phyloP scores from a whole-genome alignment of 92 coral and sea anemone genomes.

The Phenganax stokvisi region DNA sequence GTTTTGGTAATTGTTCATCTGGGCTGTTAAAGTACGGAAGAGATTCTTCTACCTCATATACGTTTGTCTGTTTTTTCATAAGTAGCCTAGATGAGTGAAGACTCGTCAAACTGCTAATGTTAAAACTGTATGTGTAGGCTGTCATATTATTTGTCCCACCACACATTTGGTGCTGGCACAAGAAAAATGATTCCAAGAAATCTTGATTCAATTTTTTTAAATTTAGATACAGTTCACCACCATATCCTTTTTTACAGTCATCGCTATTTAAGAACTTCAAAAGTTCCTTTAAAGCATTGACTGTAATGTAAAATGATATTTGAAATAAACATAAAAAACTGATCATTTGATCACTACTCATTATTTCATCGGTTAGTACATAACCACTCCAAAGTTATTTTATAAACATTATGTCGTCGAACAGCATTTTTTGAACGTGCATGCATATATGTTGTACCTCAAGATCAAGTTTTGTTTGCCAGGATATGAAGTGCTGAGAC shows the following conservation, averaged over 20 bases:
- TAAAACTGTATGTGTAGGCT: conserved; percentile 46
- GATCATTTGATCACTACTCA: too few relatives aligned
- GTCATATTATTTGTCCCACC: too few relatives aligned
- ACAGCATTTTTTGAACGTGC: too few relatives aligned
- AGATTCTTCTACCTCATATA: not conserved
- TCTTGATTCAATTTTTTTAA: conserved; percentile 51
- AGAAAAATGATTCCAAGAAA: conserved; percentile 52
- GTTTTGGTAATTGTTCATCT: conserved; percentile 25
- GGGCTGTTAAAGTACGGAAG: not conserved
- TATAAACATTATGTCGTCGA: too few relatives aligned
- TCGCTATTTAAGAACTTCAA: conserved; percentile 26
- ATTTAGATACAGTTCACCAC: conserved; percentile 39
- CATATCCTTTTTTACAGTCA: conserved; percentile 42
- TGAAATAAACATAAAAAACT: too few relatives aligned
- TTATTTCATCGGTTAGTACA: too few relatives aligned
- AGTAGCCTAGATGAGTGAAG: too few relatives aligned
- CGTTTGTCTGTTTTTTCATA: not conserved
- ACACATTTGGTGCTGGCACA: too few relatives aligned
- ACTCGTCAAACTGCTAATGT: conserved; percentile 45
- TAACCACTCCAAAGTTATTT: too few relatives aligned
- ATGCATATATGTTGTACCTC: conserved; percentile 15
- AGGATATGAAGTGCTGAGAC: conserved; percentile 26
- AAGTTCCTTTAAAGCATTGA: conserved; percentile 49
- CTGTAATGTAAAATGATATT: conserved; percentile 32
- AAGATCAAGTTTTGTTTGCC: conserved; percentile 44